Base-by-base conservation (phyloP, 2,888 invertebrate species). In the Cacoxenus indagator region DNA sequence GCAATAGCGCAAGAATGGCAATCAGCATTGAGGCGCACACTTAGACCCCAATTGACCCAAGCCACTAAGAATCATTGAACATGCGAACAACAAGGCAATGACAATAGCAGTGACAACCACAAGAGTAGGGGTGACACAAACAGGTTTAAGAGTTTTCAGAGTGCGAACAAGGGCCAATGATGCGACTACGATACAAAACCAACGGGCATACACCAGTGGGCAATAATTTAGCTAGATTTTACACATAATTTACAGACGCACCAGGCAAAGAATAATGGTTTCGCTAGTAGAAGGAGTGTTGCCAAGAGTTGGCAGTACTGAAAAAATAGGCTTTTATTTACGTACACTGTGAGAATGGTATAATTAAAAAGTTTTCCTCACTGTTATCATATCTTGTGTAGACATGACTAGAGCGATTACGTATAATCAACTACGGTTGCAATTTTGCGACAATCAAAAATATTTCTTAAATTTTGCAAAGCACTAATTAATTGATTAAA, bases 221-320 rank as follows among this genome's bases (percentile, higher is more conserved):
- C 77, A 74, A 78, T 80, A 80, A 80, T 80, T 80, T 78, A 78
- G 78, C 78, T 78, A 77, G 76, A 78, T 76, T 76, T 77, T 77
- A 71, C 78, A 78, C 78, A 78, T 79, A 78, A 79, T 78, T 78
- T 75, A 78, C 76, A 75, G 68, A 51, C 61, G 46, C 65, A 67
- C 66, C 57, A 27, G n/a, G 37, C 59, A 61, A 27, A 37, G 37
- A 61, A 22, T 61, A 61, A 61, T 61, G 59, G 59, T 37, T 61
- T 11, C 14, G 37, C 37, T 14, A 37, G 14, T 2, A 11, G 37
- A 37, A 37, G 37, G 37, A 2, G 37, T 8, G 37, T 37, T 8
- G 37, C 14, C 14, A n/a, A n/a, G n/a, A n/a, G n/a, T n/a, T n/a
- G n/a, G n/a, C n/a, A n/a, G n/a, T n/a, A n/a, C n/a, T n/a, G n/a